Percentiles rank a stretch among this genome's conserved stretches.
These are phyloP conservation scores for Oryzias celebensis DNA, from an alignment of 2,113 vertebrate genomes.

Conservation along the genomic window DNA sequence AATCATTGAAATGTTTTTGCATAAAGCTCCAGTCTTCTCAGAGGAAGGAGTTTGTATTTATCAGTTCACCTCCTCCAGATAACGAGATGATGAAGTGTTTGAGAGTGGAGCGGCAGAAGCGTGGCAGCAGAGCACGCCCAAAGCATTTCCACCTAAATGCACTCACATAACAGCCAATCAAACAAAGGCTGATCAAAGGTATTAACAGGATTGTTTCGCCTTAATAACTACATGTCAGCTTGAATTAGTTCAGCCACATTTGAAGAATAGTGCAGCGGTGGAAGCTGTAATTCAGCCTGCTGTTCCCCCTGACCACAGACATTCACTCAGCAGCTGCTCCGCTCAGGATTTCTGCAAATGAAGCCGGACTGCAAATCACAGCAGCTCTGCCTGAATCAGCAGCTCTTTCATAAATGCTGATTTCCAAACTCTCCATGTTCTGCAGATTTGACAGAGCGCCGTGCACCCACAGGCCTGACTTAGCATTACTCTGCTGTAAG, in stretches of 20 bases:
- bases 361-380: conserved; percentile 66
- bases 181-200: background rate
- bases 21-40: too few species aligned
- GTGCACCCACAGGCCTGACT: conserved; percentile 9
- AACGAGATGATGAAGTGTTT: too few species aligned
- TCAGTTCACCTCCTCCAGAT: too few species aligned
- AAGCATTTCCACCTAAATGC: too few species aligned
- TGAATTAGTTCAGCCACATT: conserved; percentile 1
- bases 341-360: conserved; percentile 70
- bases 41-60: too few species aligned
- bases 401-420: conserved; percentile 60
- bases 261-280: background rate
- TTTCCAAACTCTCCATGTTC: conserved; percentile 54
- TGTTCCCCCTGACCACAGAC: conserved; percentile 1
- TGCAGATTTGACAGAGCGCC: conserved; percentile 24
- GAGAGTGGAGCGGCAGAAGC: too few species aligned
- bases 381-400: conserved; percentile 65
- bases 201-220: background rate
- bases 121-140: too few species aligned
- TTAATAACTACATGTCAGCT: background rate
- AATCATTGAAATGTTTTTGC: too few species aligned
- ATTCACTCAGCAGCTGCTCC: conserved; percentile 37
- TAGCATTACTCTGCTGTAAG: conserved; percentile 20
- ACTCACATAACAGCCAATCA: background rate
- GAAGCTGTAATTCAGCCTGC: conserved; percentile 38